Percentiles rank a stretch among this genome's conserved stretches.
These are phyloP conservation scores for Alcis repandata DNA, from an alignment of 2,888 invertebrate species.

Conservation along the genomic window DNA sequence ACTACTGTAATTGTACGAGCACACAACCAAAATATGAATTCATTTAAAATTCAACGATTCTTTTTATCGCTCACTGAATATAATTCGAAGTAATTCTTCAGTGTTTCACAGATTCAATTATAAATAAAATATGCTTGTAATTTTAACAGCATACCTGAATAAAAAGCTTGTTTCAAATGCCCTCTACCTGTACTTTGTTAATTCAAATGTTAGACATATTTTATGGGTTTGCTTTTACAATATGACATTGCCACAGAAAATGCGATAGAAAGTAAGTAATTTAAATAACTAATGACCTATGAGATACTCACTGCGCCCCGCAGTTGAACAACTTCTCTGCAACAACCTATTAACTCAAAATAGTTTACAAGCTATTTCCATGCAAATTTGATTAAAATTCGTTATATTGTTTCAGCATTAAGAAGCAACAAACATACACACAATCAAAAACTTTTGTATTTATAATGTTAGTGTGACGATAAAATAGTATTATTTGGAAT, in stretches of 20 bases:
- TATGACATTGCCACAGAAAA: constrained; percentile 19
- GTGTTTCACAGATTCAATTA: constrained; percentile 9
- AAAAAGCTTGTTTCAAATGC: constrained; percentile 8
- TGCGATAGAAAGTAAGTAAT: not conserved
- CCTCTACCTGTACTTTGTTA: constrained; percentile 18
- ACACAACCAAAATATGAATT: not conserved
- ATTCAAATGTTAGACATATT: constrained; percentile 21
- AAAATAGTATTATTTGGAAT: too few species aligned
- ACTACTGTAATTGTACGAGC: not conserved
- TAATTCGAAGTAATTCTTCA: not conserved
- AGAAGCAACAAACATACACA: too few species aligned
- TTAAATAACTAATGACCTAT: not conserved
- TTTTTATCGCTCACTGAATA: not conserved
- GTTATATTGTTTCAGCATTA: too few species aligned
- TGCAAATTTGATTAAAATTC: not conserved
- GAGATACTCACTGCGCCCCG: too few species aligned
- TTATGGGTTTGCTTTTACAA: constrained; percentile 13
- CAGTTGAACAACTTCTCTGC: too few species aligned
- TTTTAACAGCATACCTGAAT: constrained; percentile 3
- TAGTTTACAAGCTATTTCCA: not conserved
- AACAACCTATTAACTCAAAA: too few species aligned
- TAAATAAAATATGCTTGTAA: not conserved
- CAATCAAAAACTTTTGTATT: too few species aligned
- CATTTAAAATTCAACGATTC: not conserved
- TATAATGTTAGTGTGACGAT: too few species aligned